Percentiles rank a stretch among this genome's conserved stretches.
phyloP scores from a whole-genome alignment of 2,113 vertebrate species.

The Archilochus colubris region DNA sequence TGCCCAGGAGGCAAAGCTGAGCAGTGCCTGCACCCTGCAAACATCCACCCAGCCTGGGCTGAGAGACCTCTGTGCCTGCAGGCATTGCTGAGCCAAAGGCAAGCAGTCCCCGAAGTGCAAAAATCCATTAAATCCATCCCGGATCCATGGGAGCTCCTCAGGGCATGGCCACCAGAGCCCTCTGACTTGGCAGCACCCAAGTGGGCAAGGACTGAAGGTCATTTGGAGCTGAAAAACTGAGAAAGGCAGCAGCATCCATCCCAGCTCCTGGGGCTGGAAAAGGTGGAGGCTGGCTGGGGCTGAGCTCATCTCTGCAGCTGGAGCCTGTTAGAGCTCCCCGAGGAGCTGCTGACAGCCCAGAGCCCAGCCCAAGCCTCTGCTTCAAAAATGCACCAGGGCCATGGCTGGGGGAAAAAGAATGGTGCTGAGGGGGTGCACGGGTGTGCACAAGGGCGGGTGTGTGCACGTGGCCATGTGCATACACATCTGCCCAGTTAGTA shows the following conservation, averaged over 20 bases:
- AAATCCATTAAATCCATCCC: neutral
- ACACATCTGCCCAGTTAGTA: too few relatives aligned
- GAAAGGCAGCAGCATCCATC: neutral
- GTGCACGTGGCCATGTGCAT: too few relatives aligned
- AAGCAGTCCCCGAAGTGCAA: neutral
- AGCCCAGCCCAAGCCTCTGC: neutral
- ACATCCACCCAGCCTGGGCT: neutral
- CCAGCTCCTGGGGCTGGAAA: neutral
- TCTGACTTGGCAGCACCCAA: neutral
- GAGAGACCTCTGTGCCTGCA: fast-evolving
- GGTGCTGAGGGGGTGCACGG: neutral
- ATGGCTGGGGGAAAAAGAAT: neutral
- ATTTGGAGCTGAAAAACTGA: neutral
- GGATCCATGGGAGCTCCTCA: neutral
- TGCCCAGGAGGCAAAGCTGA: neutral
- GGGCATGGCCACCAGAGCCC: fast-evolving
- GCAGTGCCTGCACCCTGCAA: neutral
- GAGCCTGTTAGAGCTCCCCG: neutral
- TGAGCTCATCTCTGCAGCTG: neutral
- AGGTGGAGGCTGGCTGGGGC: neutral
- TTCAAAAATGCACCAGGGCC: neutral
- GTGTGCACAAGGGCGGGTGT: neutral
- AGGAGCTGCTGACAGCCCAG: neutral
- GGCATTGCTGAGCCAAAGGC: neutral
- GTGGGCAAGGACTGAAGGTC: fast-evolving